A percentile compares a stretch with the other conserved stretches of the same genome.
These are phyloP conservation scores for Trematocara marginatum DNA, from an alignment of 2,113 vertebrate genomes.

Conservation along the genomic window DNA sequence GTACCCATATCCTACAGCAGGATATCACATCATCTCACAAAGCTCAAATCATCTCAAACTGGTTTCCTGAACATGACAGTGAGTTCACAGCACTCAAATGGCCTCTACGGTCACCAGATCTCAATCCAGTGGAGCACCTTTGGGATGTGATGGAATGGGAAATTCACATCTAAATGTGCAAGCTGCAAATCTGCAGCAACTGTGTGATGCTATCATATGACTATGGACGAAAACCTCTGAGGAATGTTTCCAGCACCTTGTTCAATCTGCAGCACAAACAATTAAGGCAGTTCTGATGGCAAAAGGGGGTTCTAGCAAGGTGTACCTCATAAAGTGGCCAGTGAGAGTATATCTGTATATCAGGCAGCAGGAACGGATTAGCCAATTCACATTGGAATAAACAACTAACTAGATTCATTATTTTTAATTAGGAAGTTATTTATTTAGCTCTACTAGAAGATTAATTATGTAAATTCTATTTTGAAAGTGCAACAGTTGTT, in stretches of 20 bases:
- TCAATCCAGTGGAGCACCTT: background rate
- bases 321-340: background rate
- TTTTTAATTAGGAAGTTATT: background rate
- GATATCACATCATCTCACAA: background rate
- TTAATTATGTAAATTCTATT: background rate
- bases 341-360: background rate
- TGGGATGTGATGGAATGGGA: background rate
- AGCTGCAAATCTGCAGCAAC: background rate
- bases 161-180: background rate
- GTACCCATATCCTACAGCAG: background rate
- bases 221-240: background rate
- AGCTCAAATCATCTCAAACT: background rate
- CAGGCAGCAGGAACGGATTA: background rate
- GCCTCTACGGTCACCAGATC: background rate
- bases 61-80: background rate
- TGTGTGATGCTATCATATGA: background rate
- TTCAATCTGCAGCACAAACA: background rate
- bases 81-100: background rate
- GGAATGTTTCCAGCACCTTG: background rate
- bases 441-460: background rate
- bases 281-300: background rate
- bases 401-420: background rate
- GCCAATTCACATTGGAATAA: background rate
- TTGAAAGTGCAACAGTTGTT: background rate
- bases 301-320: background rate